Conservation (phyloP, 2,113 vertebrate genomes). For the Hippocampus mohnikei region DNA sequence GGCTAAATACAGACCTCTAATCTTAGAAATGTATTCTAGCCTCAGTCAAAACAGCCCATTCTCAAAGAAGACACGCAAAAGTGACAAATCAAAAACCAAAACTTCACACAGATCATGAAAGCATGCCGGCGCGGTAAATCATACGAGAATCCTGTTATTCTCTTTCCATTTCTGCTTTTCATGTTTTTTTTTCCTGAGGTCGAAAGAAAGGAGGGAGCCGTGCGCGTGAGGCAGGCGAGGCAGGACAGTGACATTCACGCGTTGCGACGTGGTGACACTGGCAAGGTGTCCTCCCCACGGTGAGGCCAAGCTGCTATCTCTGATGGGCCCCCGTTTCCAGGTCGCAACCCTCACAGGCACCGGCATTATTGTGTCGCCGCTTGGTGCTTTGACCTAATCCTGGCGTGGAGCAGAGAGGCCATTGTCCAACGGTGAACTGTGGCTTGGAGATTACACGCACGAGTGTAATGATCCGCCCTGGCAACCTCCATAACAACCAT, state of each 20-base stretch:
- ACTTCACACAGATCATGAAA: constrained; percentile 34
- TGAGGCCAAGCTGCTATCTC: constrained; percentile 76
- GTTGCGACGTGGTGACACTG: constrained; percentile 62
- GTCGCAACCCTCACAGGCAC: constrained; percentile 76
- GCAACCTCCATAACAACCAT: constrained; percentile 75
- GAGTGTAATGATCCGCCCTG: constrained; percentile 56
- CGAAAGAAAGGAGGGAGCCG: constrained; percentile 25
- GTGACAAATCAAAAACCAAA: constrained; percentile 42
- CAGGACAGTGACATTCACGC: constrained; percentile 73
- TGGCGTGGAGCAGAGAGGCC: constrained; percentile 53
- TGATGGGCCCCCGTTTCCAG: constrained; percentile 70
- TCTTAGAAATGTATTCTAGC: constrained; percentile 37
- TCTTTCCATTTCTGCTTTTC: constrained; percentile 28
- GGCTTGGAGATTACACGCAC: constrained; percentile 59
- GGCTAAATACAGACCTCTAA: constrained; percentile 36
- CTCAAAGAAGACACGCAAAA: constrained; percentile 37
- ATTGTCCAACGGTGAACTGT: constrained; percentile 68
- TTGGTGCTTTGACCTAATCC: constrained; percentile 64
- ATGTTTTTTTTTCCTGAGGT: constrained; percentile 48
- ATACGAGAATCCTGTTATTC: constrained; percentile 31
- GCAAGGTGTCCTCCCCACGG: constrained; percentile 66
- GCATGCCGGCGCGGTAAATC: constrained; percentile 36
- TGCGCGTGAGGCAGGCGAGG: constrained; percentile 39
- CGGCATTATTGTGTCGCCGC: constrained; percentile 77
- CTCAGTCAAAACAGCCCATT: constrained; percentile 21